Base-by-base conservation (phyloP, 2,888 invertebrate species). In the Agrilus cyanescens region DNA sequence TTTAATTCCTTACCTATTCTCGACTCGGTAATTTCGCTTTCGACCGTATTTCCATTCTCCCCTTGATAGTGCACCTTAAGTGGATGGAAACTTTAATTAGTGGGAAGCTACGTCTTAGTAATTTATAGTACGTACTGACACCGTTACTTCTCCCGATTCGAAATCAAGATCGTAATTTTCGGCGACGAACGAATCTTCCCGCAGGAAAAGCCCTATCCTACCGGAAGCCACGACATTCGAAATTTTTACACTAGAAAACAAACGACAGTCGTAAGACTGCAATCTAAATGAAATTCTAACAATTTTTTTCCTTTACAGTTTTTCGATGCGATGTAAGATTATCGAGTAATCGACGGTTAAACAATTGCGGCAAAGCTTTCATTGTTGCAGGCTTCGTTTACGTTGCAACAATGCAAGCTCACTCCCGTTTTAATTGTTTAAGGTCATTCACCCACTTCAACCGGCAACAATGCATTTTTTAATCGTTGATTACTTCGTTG, bases 101-200 rank as follows among this genome's bases (percentile, higher is more conserved):
- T 34, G 12, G 12, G 12, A 18, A 12, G n/a, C 25, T 10, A 10
- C 29, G 4, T 12, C 18, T 42, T 3, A 4, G 15, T 32, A 32
- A 29, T 32, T 32, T 12, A 20, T 37, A 13, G 15, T 40, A 54
- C 52, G 66, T 64, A 76, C 76, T 66, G 71, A 72, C 10, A 75
- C 68, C 45, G 70, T 59, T 2, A 75, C 70, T 60, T 73, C 73
- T 45, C 70, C 71, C 45, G 73, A 71, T 25, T 57, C 59, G 49
- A 74, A 75, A 43, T 70, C 66, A 33, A 76, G 67, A 38, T 73
- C 71, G 39, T 75, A 74, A 56, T 76, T 76, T 53, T 72, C 68
- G 35, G 71, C 71, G 6, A 72, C 68, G 53, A 71, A 71, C 0
- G 72, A 72, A 53, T 77, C 77, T 38, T 75, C 75, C 39, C 70